Conservation (phyloP, 2,888 invertebrate species). For the Atrina japonica region DNA sequence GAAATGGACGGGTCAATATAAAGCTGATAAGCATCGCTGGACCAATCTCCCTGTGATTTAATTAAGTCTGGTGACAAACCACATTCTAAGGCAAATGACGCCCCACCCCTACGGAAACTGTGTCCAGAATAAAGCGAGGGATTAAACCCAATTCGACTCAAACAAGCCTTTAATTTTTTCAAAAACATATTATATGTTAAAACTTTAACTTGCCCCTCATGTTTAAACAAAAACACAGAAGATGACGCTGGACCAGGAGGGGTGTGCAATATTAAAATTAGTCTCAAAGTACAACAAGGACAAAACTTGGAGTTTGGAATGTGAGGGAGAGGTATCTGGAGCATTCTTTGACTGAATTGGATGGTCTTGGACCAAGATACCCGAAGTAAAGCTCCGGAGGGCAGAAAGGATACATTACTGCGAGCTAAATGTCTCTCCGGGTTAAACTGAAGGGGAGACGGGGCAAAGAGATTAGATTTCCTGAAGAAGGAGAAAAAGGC, state of each 20-base stretch:
- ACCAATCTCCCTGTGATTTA: conserved; percentile 35
- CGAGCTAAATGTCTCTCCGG: background rate
- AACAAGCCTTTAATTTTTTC: background rate
- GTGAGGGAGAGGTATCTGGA: conserved; percentile 4
- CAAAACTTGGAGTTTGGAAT: conserved; percentile 2
- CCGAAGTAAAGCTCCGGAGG: background rate
- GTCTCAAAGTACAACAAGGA: background rate
- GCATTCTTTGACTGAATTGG: background rate
- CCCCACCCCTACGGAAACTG: conserved; percentile 34
- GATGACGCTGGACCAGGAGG: too few relatives aligned
- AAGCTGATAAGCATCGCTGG: conserved; percentile 24
- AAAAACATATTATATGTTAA: conserved; percentile 19
- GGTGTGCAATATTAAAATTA: too few relatives aligned
- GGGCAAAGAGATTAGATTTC: conserved; percentile 13
- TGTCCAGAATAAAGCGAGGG: conserved; percentile 27
- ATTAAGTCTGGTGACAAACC: conserved; percentile 32
- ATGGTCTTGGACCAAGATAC: conserved; percentile 16
- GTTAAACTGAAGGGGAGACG: background rate
- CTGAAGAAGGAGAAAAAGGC: conserved; percentile 21
- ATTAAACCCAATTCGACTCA: conserved; percentile 7
- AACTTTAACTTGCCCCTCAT: background rate
- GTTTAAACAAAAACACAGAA: background rate
- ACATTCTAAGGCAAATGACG: conserved; percentile 38
- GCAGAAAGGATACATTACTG: background rate
- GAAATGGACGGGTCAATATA: conserved; percentile 26